phyloP scores from a whole-genome alignment of 1,140 invertebrate species.

The Lepidurus apus region DNA sequence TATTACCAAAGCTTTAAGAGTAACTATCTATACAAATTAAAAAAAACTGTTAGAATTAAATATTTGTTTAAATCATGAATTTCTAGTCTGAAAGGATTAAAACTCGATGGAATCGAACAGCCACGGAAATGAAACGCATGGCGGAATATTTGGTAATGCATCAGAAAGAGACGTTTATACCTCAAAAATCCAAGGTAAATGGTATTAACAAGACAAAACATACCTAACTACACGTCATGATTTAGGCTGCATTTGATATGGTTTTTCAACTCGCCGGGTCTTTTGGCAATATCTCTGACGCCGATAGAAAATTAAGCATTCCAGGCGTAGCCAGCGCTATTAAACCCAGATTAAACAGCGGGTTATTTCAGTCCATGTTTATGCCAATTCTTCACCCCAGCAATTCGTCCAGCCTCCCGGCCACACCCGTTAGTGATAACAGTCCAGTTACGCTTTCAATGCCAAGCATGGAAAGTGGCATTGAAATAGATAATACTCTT shows the following conservation, averaged over 20 bases:
- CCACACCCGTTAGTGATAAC: not conserved
- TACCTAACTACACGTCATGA: not conserved
- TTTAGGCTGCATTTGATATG: constrained; percentile 30
- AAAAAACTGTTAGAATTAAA: not conserved
- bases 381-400: not conserved
- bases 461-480: not conserved
- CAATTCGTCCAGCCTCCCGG: not conserved
- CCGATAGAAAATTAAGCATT: constrained; percentile 12
- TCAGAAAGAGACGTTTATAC: constrained; percentile 15
- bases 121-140: constrained; percentile 19
- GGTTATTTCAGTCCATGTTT: constrained; percentile 2
- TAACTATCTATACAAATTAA: constrained; percentile 16
- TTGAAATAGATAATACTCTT: not conserved
- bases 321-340: constrained; percentile 30
- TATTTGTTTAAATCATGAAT: constrained; percentile 12
- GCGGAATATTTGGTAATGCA: constrained; percentile 16
- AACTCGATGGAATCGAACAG: constrained; percentile 30
- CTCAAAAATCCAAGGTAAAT: constrained; percentile 30
- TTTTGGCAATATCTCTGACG: constrained; percentile 24
- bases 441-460: not conserved
- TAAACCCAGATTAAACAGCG: not conserved
- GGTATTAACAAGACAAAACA: not conserved
- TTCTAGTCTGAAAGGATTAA: constrained; percentile 34
- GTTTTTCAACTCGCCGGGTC: constrained; percentile 27
- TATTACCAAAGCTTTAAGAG: constrained; percentile 42